Conservation (phyloP, 2,797 vertebrate genomes). For the Hirundo rustica region DNA sequence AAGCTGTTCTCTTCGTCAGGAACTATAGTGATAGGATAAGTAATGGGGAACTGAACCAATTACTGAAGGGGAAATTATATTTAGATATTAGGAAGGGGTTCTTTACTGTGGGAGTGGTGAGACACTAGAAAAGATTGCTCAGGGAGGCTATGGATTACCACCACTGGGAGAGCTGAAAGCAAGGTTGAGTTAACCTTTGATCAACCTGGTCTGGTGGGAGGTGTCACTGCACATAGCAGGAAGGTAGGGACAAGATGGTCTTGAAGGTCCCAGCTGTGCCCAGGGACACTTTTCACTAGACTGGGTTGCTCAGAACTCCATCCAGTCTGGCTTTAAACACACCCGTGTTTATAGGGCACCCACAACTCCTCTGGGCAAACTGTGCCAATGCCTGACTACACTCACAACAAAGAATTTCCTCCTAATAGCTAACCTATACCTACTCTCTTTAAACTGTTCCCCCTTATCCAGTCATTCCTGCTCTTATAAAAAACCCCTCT, state of each 20-base stretch:
- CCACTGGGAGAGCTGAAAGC: background rate
- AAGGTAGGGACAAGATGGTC: background rate
- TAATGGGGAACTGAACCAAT: background rate
- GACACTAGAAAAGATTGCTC: background rate
- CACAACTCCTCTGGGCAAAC: background rate
- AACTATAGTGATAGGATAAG: background rate
- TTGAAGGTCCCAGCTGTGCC: background rate
- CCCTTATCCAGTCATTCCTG: background rate
- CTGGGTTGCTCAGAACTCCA: background rate
- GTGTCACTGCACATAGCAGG: background rate
- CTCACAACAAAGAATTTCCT: background rate
- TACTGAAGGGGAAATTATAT: background rate
- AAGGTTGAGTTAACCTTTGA: background rate
- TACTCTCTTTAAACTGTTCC: background rate
- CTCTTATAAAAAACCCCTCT: background rate
- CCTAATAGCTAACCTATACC: background rate
- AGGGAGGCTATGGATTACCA: background rate
- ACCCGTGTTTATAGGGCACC: fast-evolving
- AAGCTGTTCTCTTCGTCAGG: background rate
- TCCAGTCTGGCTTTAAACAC: background rate
- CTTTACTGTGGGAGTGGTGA: background rate
- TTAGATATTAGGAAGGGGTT: background rate
- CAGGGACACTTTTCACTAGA: background rate
- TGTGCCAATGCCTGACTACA: background rate
- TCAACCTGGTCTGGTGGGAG: background rate